These are phyloP conservation scores for Heliconius aoede DNA, from an alignment of 2,888 invertebrate species.

Conservation along the genomic window DNA sequence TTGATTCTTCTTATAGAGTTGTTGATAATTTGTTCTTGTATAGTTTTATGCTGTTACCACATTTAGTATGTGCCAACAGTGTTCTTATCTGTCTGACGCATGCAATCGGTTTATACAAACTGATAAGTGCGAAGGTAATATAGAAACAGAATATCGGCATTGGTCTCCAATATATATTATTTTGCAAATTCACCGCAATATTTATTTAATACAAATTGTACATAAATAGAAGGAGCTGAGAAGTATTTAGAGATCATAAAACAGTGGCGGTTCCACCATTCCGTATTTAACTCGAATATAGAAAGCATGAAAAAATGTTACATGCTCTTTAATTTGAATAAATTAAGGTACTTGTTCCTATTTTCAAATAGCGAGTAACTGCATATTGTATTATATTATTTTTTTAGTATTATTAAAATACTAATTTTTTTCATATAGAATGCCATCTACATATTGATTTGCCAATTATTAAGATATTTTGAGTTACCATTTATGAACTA, in stretches of 20 bases:
- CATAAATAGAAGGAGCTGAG: neutral
- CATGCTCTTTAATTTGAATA: slow-evolving; percentile 51
- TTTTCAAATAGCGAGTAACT: slow-evolving; percentile 54
- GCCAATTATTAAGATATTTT: neutral
- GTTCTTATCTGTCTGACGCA: slow-evolving; percentile 52
- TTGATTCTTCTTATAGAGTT: slow-evolving; percentile 12
- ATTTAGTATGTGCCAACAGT: slow-evolving; percentile 44
- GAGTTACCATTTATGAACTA: slow-evolving; percentile 12
- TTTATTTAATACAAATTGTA: slow-evolving; percentile 33
- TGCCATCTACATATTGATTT: neutral
- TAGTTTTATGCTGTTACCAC: slow-evolving; percentile 44
- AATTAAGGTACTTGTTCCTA: slow-evolving; percentile 77
- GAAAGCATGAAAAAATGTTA: slow-evolving; percentile 50
- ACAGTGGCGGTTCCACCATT: neutral
- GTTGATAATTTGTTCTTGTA: slow-evolving; percentile 39
- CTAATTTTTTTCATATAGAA: neutral
- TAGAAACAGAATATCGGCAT: slow-evolving; percentile 50
- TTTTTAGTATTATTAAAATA: neutral
- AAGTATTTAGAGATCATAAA: neutral
- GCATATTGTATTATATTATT: slow-evolving; percentile 27
- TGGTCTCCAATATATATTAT: slow-evolving; percentile 42
- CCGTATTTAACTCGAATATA: slow-evolving; percentile 69
- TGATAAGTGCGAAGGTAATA: slow-evolving; percentile 51
- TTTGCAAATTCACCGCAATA: slow-evolving; percentile 41
- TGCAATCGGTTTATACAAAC: slow-evolving; percentile 51